Evolutionary conservation across 1,140 invertebrate species (phyloP).

Genomic region (Sycobia sp.): DNA sequence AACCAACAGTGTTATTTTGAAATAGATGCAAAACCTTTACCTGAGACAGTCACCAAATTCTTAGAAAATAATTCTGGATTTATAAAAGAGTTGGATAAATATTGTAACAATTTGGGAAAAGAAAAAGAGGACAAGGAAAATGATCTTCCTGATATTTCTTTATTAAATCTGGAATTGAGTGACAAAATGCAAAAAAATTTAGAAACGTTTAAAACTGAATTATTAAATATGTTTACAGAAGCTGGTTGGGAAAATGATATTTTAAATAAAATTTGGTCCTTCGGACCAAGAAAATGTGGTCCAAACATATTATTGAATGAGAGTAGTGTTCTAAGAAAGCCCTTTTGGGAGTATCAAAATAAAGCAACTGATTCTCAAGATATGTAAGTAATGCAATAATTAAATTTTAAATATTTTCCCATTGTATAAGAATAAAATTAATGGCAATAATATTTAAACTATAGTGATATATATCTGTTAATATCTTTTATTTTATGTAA

Average conservation of each 20-base stretch:
- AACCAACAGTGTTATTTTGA: constrained; percentile 75
- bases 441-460: neutral
- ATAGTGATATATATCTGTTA: too few relatives aligned
- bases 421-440: neutral
- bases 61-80: constrained; percentile 68
- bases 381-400: constrained; percentile 42
- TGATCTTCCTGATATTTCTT: constrained; percentile 34
- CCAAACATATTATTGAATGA: constrained; percentile 88
- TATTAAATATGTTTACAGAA: constrained; percentile 69
- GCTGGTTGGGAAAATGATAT: constrained; percentile 64
- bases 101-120: constrained; percentile 50
- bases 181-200: constrained; percentile 65
- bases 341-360: constrained; percentile 50
- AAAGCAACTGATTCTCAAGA: constrained; percentile 48
- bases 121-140: constrained; percentile 38
- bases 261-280: constrained; percentile 83
- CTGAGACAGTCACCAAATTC: constrained; percentile 73
- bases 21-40: constrained; percentile 81
- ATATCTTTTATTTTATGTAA: neutral
- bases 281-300: constrained; percentile 88
- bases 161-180: constrained; percentile 48
- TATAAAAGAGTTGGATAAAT: constrained; percentile 64
- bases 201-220: constrained; percentile 68
- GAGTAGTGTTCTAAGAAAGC: constrained; percentile 61
- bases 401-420: neutral